Conservation (phyloP, 30 jellyfish, hydroid and myxozoan genomes). For the Clytia hemisphaerica region DNA sequence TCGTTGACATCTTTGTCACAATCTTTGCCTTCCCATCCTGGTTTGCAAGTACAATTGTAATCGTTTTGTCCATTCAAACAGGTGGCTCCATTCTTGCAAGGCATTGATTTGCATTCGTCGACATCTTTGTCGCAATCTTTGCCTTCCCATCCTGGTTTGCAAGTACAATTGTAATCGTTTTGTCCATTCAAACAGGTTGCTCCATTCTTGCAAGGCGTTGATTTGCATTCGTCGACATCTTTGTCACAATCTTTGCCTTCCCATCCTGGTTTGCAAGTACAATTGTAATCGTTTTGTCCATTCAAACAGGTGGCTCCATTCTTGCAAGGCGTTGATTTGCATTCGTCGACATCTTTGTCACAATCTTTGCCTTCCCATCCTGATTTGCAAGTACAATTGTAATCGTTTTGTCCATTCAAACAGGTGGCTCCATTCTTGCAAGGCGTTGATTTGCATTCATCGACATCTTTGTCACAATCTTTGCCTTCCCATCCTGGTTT, state of each 20-base stretch:
- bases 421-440: constrained; percentile 39
- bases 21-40: constrained; percentile 22
- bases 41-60: constrained; percentile 32
- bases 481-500: no score
- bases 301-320: constrained; percentile 50
- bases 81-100: constrained; percentile 44
- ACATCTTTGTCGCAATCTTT: constrained; percentile 30
- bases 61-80: constrained; percentile 38
- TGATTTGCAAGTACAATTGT: constrained; percentile 21
- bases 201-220: constrained; percentile 37
- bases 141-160: constrained; percentile 40
- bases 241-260: constrained; percentile 34
- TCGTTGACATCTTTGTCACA: constrained; percentile 32
- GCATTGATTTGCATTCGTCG: constrained; percentile 36
- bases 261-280: constrained; percentile 36
- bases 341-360: constrained; percentile 33
- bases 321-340: constrained; percentile 34
- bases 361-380: constrained; percentile 38
- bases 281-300: constrained; percentile 31
- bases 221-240: constrained; percentile 39
- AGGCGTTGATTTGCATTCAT: no score
- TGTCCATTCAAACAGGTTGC: constrained; percentile 36
- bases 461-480: no score
- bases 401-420: constrained; percentile 34
- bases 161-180: constrained; percentile 29